Evolutionary conservation across 2,797 vertebrate genomes (phyloP).

Genomic region (Hemibagrus guttatus): DNA sequence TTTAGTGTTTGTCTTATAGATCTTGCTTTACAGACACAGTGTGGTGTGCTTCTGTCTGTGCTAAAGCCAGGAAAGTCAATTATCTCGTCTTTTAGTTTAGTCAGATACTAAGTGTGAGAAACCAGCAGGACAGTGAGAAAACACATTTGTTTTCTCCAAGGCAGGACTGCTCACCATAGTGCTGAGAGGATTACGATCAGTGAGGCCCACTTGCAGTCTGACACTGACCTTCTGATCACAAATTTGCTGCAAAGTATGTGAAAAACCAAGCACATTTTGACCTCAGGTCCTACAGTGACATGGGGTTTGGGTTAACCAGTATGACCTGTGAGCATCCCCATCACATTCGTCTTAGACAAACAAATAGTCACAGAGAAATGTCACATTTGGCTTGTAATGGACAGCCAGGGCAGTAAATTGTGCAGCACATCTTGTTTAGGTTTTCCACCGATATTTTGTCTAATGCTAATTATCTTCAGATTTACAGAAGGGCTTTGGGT

Average conservation of each 20-base stretch:
- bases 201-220: slow-evolving; percentile 48
- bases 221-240: slow-evolving; percentile 45
- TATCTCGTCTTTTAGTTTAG: not conserved
- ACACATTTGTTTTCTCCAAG: slow-evolving; percentile 25
- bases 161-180: slow-evolving; percentile 19
- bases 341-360: slow-evolving; percentile 58
- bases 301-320: slow-evolving; percentile 66
- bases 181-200: slow-evolving; percentile 20
- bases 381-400: slow-evolving; percentile 57
- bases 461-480: slow-evolving; percentile 68
- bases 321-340: slow-evolving; percentile 62
- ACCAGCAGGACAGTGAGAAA: slow-evolving; percentile 25
- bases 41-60: slow-evolving; percentile 10
- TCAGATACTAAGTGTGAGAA: slow-evolving; percentile 30
- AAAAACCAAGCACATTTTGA: slow-evolving; percentile 52
- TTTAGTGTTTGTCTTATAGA: slow-evolving; percentile 8
- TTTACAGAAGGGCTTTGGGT: slow-evolving; percentile 61
- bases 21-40: not conserved
- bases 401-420: slow-evolving; percentile 48
- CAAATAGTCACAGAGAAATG: slow-evolving; percentile 53
- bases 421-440: slow-evolving; percentile 65
- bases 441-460: slow-evolving; percentile 65
- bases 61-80: slow-evolving; percentile 7
- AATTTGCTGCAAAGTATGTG: slow-evolving; percentile 60
- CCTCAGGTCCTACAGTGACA: slow-evolving; percentile 21